Evolutionary conservation across 2,888 invertebrate species (phyloP).

Genomic region (Nematopogon swammerdamellus): DNA sequence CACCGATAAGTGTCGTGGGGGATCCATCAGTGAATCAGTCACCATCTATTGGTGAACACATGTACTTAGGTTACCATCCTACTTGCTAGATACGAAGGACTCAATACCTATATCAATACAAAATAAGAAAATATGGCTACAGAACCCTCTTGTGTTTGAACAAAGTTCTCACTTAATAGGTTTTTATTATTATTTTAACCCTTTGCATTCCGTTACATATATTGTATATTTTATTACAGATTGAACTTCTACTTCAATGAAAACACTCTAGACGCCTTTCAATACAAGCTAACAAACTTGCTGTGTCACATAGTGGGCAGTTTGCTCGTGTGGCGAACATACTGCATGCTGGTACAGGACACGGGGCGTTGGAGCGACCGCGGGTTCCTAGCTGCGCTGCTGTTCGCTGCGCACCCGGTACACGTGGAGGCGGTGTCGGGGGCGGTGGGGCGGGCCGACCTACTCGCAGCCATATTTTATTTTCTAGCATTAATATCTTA

Average conservation of each 20-base stretch:
- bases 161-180: too few species aligned
- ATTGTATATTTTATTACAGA: constrained; percentile 31
- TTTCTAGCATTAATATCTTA: constrained; percentile 68
- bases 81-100: too few species aligned
- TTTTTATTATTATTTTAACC: too few species aligned
- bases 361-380: constrained; percentile 23
- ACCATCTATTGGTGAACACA: too few species aligned
- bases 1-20: too few species aligned
- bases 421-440: constrained; percentile 93
- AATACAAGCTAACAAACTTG: constrained; percentile 77
- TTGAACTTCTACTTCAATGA: constrained; percentile 64
- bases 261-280: constrained; percentile 48
- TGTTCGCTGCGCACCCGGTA: constrained; percentile 91
- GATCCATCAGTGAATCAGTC: too few species aligned
- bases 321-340: constrained; percentile 24
- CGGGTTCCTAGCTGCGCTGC: constrained; percentile 63
- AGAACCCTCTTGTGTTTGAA: too few species aligned
- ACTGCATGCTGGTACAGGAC: constrained; percentile 17
- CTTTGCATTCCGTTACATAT: too few species aligned
- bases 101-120: too few species aligned
- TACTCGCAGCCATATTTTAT: constrained; percentile 78
- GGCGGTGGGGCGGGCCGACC: constrained; percentile 89
- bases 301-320: constrained; percentile 64
- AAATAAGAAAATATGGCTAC: too few species aligned
- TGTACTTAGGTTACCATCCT: too few species aligned